Conservation (phyloP, 2,797 vertebrate genomes). For the Syndactyla subalaris region DNA sequence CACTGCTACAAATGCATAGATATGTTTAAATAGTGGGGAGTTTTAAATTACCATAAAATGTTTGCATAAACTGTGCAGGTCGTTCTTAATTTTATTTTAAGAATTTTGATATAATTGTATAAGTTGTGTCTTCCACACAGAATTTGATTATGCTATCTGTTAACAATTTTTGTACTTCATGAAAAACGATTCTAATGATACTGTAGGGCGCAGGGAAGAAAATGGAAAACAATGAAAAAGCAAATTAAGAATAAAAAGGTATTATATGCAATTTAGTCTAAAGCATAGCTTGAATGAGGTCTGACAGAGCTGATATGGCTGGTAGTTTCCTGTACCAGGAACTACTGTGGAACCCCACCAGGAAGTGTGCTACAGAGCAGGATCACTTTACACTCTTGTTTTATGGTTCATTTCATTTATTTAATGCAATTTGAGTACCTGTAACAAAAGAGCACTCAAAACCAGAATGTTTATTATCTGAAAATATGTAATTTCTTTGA, state of each 20-base stretch:
- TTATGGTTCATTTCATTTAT: slow-evolving; percentile 82
- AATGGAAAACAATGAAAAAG: slow-evolving; percentile 28
- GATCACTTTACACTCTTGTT: slow-evolving; percentile 80
- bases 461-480: slow-evolving; percentile 62
- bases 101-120: neutral
- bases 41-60: neutral
- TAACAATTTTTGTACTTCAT: neutral
- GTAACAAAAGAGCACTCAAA: slow-evolving; percentile 68
- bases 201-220: neutral
- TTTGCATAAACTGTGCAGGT: neutral
- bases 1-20: neutral
- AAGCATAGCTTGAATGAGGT: slow-evolving; percentile 75
- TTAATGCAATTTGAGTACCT: slow-evolving; percentile 79
- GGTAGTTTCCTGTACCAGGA: slow-evolving; percentile 81
- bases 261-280: slow-evolving; percentile 63
- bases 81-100: neutral
- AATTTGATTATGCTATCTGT: neutral
- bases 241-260: slow-evolving; percentile 45
- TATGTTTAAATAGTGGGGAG: neutral
- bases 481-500: slow-evolving; percentile 58
- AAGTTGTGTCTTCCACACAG: neutral
- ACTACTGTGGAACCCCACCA: slow-evolving; percentile 76
- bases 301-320: slow-evolving; percentile 59
- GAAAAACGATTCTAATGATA: neutral
- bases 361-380: slow-evolving; percentile 73